These are phyloP conservation scores for Larimichthys polyactis DNA, from an alignment of 2,113 vertebrate genomes.

Conservation along the genomic window DNA sequence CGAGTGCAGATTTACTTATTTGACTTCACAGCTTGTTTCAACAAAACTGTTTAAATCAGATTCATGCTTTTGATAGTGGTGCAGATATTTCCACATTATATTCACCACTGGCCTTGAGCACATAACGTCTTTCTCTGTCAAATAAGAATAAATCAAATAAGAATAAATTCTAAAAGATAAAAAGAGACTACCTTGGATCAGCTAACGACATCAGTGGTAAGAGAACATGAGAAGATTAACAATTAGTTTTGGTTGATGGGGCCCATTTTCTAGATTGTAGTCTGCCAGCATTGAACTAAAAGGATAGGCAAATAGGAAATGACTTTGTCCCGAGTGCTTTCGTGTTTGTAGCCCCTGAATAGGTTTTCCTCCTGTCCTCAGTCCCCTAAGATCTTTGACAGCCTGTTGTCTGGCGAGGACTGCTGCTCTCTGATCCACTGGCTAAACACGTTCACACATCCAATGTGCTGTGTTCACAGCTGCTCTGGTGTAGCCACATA, in stretches of 20 bases:
- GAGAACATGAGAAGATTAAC: neutral
- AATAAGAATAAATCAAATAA: neutral
- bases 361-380: constrained; percentile 10
- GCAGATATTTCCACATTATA: neutral
- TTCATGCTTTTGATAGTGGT: neutral
- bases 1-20: too few species aligned
- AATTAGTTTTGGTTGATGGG: neutral
- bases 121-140: neutral
- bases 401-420: constrained; percentile 32
- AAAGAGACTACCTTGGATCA: neutral
- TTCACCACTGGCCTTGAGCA: neutral
- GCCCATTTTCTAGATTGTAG: neutral
- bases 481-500: constrained; percentile 63
- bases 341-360: constrained; percentile 16
- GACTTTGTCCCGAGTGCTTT: constrained; percentile 5
- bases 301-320: constrained; percentile 1
- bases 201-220: neutral
- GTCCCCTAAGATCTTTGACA: constrained; percentile 52
- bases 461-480: constrained; percentile 66
- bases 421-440: constrained; percentile 53
- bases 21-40: too few species aligned
- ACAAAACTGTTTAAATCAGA: neutral
- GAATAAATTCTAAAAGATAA: neutral
- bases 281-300: constrained; percentile 4
- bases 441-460: constrained; percentile 63